These are phyloP conservation scores for Tethea ocularis DNA, from an alignment of 2,888 invertebrate species.

Conservation along the genomic window DNA sequence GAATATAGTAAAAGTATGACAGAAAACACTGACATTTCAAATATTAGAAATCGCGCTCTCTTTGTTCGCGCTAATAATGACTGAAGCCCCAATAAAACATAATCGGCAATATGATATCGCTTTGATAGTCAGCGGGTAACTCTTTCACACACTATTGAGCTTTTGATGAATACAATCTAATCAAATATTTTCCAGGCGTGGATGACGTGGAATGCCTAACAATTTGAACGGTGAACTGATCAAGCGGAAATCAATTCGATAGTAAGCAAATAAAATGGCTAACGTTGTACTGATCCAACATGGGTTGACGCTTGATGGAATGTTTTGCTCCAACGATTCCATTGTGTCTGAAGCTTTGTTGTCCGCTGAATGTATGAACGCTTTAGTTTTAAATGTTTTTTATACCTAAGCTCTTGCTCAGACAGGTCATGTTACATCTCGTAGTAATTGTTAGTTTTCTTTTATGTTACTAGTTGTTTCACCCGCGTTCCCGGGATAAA, in stretches of 20 bases:
- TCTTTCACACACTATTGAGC: not conserved
- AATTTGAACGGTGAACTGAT: not conserved
- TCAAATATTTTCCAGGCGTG: slow-evolving; percentile 1
- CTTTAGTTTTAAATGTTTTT: slow-evolving; percentile 12
- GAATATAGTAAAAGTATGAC: too few relatives aligned
- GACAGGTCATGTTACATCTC: too few relatives aligned
- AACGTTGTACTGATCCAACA: slow-evolving; percentile 29
- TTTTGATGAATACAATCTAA: not conserved
- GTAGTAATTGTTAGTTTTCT: too few relatives aligned
- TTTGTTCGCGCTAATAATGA: too few relatives aligned
- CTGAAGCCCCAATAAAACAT: too few relatives aligned
- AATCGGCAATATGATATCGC: too few relatives aligned
- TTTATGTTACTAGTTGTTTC: too few relatives aligned
- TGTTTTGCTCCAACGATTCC: slow-evolving; percentile 28
- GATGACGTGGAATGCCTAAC: slow-evolving; percentile 5
- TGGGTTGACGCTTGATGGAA: slow-evolving; percentile 27
- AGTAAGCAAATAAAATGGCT: slow-evolving; percentile 7
- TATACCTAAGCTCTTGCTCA: slow-evolving; percentile 9
- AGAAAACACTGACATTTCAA: too few relatives aligned
- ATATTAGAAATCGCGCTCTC: too few relatives aligned
- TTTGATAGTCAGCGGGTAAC: not conserved
- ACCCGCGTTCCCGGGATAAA: too few relatives aligned
- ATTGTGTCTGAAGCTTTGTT: slow-evolving; percentile 32
- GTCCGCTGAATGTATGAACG: slow-evolving; percentile 23
- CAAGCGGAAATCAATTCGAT: slow-evolving; percentile 7